Conservation (phyloP, 2,888 invertebrate genomes). For the Perithous albicinctus region DNA sequence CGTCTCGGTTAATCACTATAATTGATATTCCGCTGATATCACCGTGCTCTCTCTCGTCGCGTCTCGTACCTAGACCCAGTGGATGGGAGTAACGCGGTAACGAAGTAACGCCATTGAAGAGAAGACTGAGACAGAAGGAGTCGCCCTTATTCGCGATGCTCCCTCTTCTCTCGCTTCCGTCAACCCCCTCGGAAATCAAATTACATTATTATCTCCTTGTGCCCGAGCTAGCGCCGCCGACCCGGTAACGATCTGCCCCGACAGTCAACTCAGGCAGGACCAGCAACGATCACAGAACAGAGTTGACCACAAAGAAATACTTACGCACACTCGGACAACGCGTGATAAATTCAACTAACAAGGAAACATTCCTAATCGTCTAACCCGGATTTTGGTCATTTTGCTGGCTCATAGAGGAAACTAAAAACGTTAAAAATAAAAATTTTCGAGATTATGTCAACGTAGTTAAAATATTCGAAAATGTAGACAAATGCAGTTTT, state of each 20-base stretch:
- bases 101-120: conserved; percentile 83
- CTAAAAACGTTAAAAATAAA: too few species aligned
- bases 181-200: conserved; percentile 76
- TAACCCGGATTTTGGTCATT: too few species aligned
- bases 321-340: not conserved
- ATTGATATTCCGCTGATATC: conserved; percentile 85
- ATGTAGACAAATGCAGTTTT: too few species aligned
- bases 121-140: conserved; percentile 80
- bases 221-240: conserved; percentile 43
- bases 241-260: conserved; percentile 37
- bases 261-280: conserved; percentile 19
- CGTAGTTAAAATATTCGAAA: too few species aligned
- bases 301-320: not conserved
- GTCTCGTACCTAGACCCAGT: conserved; percentile 51
- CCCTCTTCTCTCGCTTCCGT: conserved; percentile 70
- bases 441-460: too few species aligned
- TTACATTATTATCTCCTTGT: conserved; percentile 80
- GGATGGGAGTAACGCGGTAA: conserved; percentile 74
- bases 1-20: conserved; percentile 85
- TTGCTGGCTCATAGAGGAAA: too few species aligned
- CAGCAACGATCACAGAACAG: not conserved
- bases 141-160: conserved; percentile 81
- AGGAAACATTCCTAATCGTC: too few species aligned
- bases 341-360: not conserved
- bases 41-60: conserved; percentile 74